Evolutionary conservation across 1,140 invertebrate species (phyloP).

Genomic region (Holotrichia oblita): DNA sequence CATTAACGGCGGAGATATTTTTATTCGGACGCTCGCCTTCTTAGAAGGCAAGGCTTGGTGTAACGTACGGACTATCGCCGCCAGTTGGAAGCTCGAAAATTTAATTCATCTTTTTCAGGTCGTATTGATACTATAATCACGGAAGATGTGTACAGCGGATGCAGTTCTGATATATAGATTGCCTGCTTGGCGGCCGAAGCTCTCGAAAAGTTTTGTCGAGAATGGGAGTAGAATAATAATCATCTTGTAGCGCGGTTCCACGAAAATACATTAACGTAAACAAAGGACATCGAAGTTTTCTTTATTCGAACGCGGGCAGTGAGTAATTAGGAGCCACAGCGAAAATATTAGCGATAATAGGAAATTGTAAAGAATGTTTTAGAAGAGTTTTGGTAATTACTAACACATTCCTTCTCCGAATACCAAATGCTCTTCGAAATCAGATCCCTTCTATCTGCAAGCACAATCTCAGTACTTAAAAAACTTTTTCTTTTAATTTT

Average conservation of each 20-base stretch:
- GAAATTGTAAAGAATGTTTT: constrained; percentile 7
- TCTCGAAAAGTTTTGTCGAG: not conserved
- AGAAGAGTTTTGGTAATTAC: not conserved
- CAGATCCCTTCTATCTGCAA: too few relatives aligned
- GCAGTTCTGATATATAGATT: not conserved
- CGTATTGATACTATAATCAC: not conserved
- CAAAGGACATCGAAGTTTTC: not conserved
- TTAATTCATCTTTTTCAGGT: not conserved
- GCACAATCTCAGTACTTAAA: too few relatives aligned
- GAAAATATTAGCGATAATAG: constrained; percentile 13
- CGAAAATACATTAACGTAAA: constrained; percentile 15
- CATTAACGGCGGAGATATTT: not conserved
- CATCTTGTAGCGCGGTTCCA: not conserved
- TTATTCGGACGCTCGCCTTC: not conserved
- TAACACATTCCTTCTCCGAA: not conserved
- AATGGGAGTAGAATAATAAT: not conserved
- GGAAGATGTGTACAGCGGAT: not conserved
- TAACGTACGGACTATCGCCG: not conserved
- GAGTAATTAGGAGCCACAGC: not conserved
- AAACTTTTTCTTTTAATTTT: too few relatives aligned
- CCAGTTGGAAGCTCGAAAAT: not conserved
- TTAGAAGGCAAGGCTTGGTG: not conserved
- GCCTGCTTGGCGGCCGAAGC: not conserved
- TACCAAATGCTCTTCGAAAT: too few relatives aligned
- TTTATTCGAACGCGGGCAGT: not conserved